Percentiles rank a stretch among this genome's conserved stretches.
These are phyloP conservation scores for Boloria euphrosyne DNA, from an alignment of 2,888 invertebrate species.

Conservation along the genomic window DNA sequence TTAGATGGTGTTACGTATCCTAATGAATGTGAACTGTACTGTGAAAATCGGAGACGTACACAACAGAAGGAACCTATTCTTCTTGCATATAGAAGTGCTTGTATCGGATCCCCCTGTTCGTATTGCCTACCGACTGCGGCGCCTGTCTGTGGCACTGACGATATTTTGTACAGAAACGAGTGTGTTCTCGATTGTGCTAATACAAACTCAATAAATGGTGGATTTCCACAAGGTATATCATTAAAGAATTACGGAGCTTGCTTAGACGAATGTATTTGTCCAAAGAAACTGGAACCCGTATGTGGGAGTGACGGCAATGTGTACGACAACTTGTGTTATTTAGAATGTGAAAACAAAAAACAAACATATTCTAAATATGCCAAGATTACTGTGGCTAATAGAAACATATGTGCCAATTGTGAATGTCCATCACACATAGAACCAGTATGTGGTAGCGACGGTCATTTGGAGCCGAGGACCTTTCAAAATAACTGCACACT, in stretches of 20 bases:
- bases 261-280: conserved; percentile 34
- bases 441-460: conserved; percentile 51
- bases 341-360: conserved; percentile 42
- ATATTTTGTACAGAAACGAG: conserved; percentile 44
- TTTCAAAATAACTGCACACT: conserved; percentile 48
- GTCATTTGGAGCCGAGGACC: conserved; percentile 35
- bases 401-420: conserved; percentile 41
- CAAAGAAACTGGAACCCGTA: conserved; percentile 39
- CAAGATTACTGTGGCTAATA: conserved; percentile 25
- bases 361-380: conserved; percentile 25
- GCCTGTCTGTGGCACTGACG: conserved; percentile 45
- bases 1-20: conserved; percentile 46
- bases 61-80: conserved; percentile 31
- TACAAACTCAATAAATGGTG: conserved; percentile 28
- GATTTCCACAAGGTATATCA: conserved; percentile 28
- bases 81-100: conserved; percentile 42
- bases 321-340: conserved; percentile 41
- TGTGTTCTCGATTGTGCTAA: conserved; percentile 43
- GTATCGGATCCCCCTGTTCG: conserved; percentile 39
- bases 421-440: conserved; percentile 36
- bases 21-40: conserved; percentile 45
- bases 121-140: conserved; percentile 37
- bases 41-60: conserved; percentile 41
- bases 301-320: conserved; percentile 41
- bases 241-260: conserved; percentile 41